Base-by-base conservation (phyloP, 2,797 vertebrate genomes). In the Leucoraja ocellata region DNA sequence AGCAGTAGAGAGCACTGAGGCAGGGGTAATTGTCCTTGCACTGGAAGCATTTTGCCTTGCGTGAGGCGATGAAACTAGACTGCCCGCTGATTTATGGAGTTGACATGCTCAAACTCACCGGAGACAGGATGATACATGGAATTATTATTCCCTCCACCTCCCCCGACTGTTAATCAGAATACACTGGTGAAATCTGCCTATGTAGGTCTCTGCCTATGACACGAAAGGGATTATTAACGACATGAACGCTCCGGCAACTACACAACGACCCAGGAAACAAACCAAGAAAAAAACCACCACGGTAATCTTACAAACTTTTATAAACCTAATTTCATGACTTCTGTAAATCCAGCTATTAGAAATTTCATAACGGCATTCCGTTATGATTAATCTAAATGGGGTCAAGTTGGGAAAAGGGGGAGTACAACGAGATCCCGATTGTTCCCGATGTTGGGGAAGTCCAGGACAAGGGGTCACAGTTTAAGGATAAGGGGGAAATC, bases 81-180 rank as follows among this genome's bases (percentile, higher is more conserved):
- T 88, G 63, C 84, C 21, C 8, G 65, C 61, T 10, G 84, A 88
- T 88, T 88, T 68, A 88, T 88, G 84, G 32, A 88, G 36, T 65
- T 68, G 16, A 88, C n/a, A 21, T 88, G 9, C 16, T 88, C 63
- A 88, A 36, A 32, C n/a, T n/a, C n/a, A 36, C 61, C 23, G 84
- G 84, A 68, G 84, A 88, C n/a, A 68, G 16, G 18, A 21, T 68
- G 84, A 68, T 84, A 61, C 25, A 61, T 84, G 61, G 54, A 58
- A 58, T 84, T 84, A 84, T 84, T 61, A 61, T 61, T 86, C 83
- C n/a, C 61, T 63, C n/a, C 32, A 88, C n/a, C 68, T 88, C 84
- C 63, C 68, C 8, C 21, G 61, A 65, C n/a, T 32, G 5, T 88
- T 65, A 88, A 88, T 88, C n/a, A 65, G 61, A 18, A 83, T 28